phyloP scores from a whole-genome alignment of 2,797 vertebrate species.

The Enteromius paludinosus region DNA sequence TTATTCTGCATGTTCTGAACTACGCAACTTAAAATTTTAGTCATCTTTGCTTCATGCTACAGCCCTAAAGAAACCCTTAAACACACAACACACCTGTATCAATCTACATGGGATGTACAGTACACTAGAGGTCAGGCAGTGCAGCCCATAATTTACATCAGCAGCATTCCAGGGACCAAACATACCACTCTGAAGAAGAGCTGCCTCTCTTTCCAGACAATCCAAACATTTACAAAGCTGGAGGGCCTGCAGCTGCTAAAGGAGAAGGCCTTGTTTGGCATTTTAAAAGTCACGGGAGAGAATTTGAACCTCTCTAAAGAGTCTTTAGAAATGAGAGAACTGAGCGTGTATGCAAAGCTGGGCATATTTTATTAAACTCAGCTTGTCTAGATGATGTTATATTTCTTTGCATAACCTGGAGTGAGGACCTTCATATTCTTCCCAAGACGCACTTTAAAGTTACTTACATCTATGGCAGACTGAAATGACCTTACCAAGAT shows the following conservation, averaged over 20 bases:
- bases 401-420: background rate
- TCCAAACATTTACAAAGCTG: constrained; percentile 50
- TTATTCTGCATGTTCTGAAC: background rate
- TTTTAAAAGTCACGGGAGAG: constrained; percentile 27
- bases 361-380: constrained; percentile 17
- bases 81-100: background rate
- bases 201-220: constrained; percentile 36
- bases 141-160: constrained; percentile 9
- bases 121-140: background rate
- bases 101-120: background rate
- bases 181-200: constrained; percentile 1
- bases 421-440: background rate
- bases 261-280: constrained; percentile 42
- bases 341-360: constrained; percentile 1
- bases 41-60: background rate
- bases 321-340: constrained; percentile 8
- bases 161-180: constrained; percentile 17
- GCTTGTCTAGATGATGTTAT: background rate
- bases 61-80: background rate
- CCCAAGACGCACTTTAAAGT: background rate
- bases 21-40: background rate
- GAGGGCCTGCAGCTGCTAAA: constrained; percentile 40
- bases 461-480: background rate
- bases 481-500: background rate
- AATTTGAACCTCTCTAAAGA: constrained; percentile 18